These are phyloP conservation scores for Kryptolebias ocellatus DNA, from an alignment of 2,797 vertebrate genomes.

Conservation along the genomic window DNA sequence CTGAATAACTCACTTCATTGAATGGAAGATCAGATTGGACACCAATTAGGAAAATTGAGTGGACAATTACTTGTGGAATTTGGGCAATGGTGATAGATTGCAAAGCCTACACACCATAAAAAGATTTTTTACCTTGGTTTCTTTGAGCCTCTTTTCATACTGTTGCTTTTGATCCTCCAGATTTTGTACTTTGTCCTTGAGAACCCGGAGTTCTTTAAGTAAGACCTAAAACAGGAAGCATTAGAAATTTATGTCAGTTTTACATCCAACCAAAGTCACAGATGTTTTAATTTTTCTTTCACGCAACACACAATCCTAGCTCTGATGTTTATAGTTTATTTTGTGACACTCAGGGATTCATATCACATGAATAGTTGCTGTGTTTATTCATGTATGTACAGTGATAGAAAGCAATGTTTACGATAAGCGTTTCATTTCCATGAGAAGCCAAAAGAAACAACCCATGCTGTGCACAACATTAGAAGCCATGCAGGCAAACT, in stretches of 20 bases:
- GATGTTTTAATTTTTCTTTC: conserved; percentile 1
- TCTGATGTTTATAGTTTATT: conserved; percentile 2
- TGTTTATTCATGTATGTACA: neutral
- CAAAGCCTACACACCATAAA: conserved; percentile 33
- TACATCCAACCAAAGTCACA: neutral
- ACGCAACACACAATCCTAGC: neutral
- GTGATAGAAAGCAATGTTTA: neutral
- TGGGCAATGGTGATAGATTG: conserved; percentile 37
- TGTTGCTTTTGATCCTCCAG: conserved; percentile 92
- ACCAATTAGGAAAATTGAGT: conserved; percentile 64
- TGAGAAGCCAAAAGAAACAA: conserved; percentile 28
- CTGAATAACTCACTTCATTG: conserved; percentile 65
- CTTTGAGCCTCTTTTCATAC: conserved; percentile 93
- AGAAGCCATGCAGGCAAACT: conserved; percentile 66
- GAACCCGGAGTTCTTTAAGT: conserved; percentile 87
- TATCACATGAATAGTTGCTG: neutral
- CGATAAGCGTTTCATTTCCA: conserved; percentile 16
- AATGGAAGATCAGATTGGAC: conserved; percentile 62
- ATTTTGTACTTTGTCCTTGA: conserved; percentile 92
- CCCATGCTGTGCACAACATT: conserved; percentile 53
- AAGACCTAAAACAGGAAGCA: conserved; percentile 80
- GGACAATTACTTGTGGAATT: conserved; percentile 60
- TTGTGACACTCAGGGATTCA: conserved; percentile 18
- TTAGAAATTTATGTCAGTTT: neutral
- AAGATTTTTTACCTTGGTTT: conserved; percentile 88